phyloP scores from a whole-genome alignment of 2,797 vertebrate species.

The Champsocephalus esox region DNA sequence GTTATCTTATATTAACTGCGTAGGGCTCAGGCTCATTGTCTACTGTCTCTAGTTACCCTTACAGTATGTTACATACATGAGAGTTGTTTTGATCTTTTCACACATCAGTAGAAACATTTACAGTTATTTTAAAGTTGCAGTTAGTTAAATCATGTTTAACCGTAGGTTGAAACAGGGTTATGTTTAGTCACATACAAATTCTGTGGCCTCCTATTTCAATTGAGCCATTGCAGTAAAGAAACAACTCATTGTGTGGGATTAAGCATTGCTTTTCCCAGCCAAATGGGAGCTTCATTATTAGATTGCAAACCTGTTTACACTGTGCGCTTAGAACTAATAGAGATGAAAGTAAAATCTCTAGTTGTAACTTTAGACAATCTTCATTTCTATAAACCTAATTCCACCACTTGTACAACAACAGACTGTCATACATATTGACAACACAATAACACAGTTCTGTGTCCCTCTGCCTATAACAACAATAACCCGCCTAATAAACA shows the following conservation, averaged over 20 bases:
- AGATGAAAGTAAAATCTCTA: constrained; percentile 7
- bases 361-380: constrained; percentile 4
- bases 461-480: constrained; percentile 3
- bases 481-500: constrained; percentile 62
- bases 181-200: too few species aligned
- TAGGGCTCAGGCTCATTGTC: not conserved
- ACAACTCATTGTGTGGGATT: constrained; percentile 11
- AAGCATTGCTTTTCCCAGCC: constrained; percentile 14
- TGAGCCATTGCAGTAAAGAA: not conserved
- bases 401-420: not conserved
- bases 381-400: not conserved
- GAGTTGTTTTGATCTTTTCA: too few species aligned
- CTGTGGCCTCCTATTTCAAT: too few species aligned
- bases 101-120: too few species aligned
- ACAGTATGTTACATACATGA: not conserved
- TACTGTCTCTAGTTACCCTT: not conserved
- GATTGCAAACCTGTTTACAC: constrained; percentile 18
- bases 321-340: not conserved
- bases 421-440: constrained; percentile 7
- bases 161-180: too few species aligned
- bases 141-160: too few species aligned
- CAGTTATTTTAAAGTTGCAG: too few species aligned
- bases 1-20: too few species aligned
- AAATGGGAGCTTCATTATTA: constrained; percentile 7
- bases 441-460: constrained; percentile 1